Base-by-base conservation (phyloP, 2,113 vertebrate genomes). In the Lates calcarifer region DNA sequence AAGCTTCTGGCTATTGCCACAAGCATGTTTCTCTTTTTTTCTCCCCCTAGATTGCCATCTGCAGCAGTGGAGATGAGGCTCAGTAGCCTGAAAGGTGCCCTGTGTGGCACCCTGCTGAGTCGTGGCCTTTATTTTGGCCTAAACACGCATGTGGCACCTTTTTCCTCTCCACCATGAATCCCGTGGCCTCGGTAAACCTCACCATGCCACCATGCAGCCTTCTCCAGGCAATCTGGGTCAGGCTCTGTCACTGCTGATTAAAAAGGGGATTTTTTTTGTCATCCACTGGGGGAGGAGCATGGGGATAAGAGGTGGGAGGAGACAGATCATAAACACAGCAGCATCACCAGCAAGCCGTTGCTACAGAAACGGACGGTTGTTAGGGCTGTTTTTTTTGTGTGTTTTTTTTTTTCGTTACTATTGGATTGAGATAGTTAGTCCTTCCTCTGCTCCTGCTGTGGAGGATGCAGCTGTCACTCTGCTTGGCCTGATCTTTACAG, bases 171-270 rank as follows among this genome's bases (percentile, higher is more conserved):
- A 51, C 61, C 57, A 22, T 68, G 74, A 87, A 56, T 85, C 81
- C 75, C 45, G 55, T 31, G 63, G 75, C 76, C 63, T 86, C 77
- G 66, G 88, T 85, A 89, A 88, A 90, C 73, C 85, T 77, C 73
- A 6, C 80, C 26, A 22, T 29, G 47, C 79, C 83, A 74, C 79
- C 68, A 75, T 47, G 51, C 71, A 47, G 86, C 79, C 77, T 83
- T 81, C 82, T 81, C 70, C 29, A 82, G 74, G 73, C 85, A 86
- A 94, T 93, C 87, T 94, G 91, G 94, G 94, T 94, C 94, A 94
- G 90, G 77, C 86, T 91, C 83, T 84, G 88, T 87, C 81, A 80
- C 87, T 74, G 76, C 91, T 94, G 93, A 94, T 94, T 94, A 93
- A 93, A 94, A 94, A 91, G 88, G 82, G 91, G 91, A 90, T 88